Conservation (phyloP, 2,797 vertebrate species). For the Muscicapa comitata region DNA sequence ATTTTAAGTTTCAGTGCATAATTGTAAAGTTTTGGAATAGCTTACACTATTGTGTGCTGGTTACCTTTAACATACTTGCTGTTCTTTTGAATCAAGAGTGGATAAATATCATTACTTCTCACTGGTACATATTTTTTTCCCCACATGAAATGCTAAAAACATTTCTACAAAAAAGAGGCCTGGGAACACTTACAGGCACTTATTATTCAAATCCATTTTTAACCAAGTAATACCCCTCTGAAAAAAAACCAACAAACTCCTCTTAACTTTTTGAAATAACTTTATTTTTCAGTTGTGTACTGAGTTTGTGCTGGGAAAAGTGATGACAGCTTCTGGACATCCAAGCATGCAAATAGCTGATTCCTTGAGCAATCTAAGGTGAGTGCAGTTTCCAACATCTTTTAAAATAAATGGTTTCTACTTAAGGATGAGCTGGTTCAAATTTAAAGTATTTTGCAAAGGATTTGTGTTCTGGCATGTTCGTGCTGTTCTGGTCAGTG, state of each 20-base stretch:
- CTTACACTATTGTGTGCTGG: background rate
- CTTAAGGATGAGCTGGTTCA: background rate
- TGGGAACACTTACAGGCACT: conserved; percentile 27
- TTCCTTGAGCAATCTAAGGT: background rate
- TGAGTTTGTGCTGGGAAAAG: background rate
- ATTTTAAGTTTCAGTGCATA: background rate
- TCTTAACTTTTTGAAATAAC: background rate
- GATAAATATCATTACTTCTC: background rate
- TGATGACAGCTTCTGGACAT: background rate
- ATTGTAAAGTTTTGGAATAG: background rate
- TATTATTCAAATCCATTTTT: conserved; percentile 50
- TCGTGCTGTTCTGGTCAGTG: background rate
- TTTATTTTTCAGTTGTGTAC: background rate
- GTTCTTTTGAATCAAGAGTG: background rate
- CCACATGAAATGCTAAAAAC: conserved; percentile 1
- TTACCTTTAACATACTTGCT: background rate
- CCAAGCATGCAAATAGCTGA: background rate
- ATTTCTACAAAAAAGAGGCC: background rate
- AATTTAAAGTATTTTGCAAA: background rate
- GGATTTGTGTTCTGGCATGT: background rate
- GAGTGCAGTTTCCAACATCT: background rate
- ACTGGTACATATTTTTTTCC: background rate
- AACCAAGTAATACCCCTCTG: conserved; percentile 12
- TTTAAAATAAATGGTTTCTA: background rate
- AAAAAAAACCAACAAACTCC: background rate